Evolutionary conservation across 2,797 vertebrate genomes (phyloP).

Genomic region (Spea hammondii): DNA sequence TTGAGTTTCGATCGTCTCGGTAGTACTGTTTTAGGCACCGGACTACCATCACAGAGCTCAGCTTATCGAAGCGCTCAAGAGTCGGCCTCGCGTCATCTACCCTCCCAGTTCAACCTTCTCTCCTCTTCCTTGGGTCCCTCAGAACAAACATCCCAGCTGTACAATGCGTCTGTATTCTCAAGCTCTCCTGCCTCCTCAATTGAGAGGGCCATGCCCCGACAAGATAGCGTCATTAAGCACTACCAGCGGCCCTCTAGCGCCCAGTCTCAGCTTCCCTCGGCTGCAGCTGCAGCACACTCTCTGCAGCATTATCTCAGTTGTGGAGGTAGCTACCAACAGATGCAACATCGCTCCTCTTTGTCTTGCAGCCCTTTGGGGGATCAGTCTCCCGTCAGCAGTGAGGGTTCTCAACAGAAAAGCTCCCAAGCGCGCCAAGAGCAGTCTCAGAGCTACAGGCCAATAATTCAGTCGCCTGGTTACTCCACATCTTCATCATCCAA

Average conservation of each 20-base stretch:
- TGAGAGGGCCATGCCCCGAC: constrained; percentile 86
- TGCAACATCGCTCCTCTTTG: constrained; percentile 80
- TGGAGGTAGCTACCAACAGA: constrained; percentile 83
- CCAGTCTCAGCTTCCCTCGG: constrained; percentile 80
- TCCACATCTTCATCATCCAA: constrained; percentile 77
- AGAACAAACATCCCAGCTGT: constrained; percentile 85
- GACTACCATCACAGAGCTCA: constrained; percentile 76
- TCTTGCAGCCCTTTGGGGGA: constrained; percentile 88
- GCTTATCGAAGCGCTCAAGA: constrained; percentile 79
- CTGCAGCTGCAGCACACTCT: constrained; percentile 81
- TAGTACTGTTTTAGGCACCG: constrained; percentile 62
- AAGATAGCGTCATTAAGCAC: constrained; percentile 94
- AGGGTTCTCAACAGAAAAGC: constrained; percentile 65
- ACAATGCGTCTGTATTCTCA: constrained; percentile 87
- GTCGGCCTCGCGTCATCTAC: constrained; percentile 83
- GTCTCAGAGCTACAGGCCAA: constrained; percentile 78
- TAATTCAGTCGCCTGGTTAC: constrained; percentile 86
- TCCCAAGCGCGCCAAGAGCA: constrained; percentile 62
- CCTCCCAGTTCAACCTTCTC: constrained; percentile 86
- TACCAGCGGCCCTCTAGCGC: constrained; percentile 86
- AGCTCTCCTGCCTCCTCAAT: constrained; percentile 77
- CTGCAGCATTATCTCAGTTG: constrained; percentile 95
- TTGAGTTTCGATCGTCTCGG: constrained; percentile 87
- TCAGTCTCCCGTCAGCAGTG: constrained; percentile 78
- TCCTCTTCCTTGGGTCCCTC: constrained; percentile 70